phyloP scores from a whole-genome alignment of 2,113 vertebrate genomes.

The Corythaeola cristata region DNA sequence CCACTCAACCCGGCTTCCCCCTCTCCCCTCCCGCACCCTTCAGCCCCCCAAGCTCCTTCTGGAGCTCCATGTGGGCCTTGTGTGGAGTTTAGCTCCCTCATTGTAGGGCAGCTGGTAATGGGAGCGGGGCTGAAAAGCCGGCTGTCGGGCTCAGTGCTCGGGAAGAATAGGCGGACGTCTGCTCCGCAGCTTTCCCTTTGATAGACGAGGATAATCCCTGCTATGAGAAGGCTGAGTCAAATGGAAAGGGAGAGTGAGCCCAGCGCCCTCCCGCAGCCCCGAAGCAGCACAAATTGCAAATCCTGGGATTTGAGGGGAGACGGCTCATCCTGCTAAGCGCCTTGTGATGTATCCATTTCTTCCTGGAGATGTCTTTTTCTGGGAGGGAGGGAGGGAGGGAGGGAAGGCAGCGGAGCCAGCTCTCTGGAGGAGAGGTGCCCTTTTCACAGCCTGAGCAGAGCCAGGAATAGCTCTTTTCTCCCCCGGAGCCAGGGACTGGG shows the following conservation, averaged over 20 bases:
- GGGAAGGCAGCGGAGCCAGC: not conserved
- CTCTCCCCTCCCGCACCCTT: not conserved
- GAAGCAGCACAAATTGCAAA: conserved; percentile 31
- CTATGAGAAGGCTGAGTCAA: conserved; percentile 67
- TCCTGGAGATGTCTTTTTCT: not conserved
- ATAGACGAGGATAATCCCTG: conserved; percentile 69
- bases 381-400: not conserved
- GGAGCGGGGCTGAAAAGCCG: conserved; percentile 55
- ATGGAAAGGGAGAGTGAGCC: conserved; percentile 63
- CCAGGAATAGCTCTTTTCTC: not conserved
- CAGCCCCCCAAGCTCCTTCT: conserved; percentile 65
- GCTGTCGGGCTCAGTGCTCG: conserved; percentile 64
- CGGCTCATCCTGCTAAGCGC: conserved; percentile 7
- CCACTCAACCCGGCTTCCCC: not conserved
- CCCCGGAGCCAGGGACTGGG: not conserved
- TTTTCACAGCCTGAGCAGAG: not conserved
- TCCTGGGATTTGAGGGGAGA: conserved; percentile 38
- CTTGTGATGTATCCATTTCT: conserved; percentile 54
- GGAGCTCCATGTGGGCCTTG: conserved; percentile 59
- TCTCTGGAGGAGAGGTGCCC: not conserved
- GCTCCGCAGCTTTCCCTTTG: conserved; percentile 71
- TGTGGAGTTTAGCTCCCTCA: conserved; percentile 54
- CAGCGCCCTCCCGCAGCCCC: conserved; percentile 34
- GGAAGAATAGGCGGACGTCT: conserved; percentile 68
- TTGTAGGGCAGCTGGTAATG: conserved; percentile 73